Conservation (phyloP, 2,888 invertebrate species). For the Polia nebulosa region DNA sequence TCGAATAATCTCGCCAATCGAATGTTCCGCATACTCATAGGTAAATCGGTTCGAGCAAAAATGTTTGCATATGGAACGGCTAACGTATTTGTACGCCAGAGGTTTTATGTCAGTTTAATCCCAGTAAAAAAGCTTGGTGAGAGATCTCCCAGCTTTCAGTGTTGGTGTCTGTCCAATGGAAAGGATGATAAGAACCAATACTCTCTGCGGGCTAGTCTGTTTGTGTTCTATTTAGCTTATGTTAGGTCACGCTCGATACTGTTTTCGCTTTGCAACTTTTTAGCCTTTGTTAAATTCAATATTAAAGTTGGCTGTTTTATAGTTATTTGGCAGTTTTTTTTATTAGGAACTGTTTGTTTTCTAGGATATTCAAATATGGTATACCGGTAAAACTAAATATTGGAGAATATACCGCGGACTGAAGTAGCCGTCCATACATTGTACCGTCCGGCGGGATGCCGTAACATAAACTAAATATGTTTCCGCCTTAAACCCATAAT, state of each 20-base stretch:
- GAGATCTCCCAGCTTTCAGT: constrained; percentile 51
- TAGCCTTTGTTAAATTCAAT: constrained; percentile 14
- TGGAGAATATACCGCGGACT: constrained; percentile 47
- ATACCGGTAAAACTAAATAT: constrained; percentile 6
- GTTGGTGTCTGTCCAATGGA: constrained; percentile 60
- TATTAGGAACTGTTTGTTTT: neutral
- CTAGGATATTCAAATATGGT: neutral
- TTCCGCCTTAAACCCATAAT: constrained; percentile 67
- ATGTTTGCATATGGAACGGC: constrained; percentile 52
- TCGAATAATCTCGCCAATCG: constrained; percentile 56
- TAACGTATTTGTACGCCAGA: constrained; percentile 58
- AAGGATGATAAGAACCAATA: constrained; percentile 66
- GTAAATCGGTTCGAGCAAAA: constrained; percentile 56
- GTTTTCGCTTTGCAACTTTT: constrained; percentile 23
- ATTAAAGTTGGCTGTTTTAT: constrained; percentile 12
- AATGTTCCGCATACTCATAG: constrained; percentile 60
- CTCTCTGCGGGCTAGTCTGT: constrained; percentile 58
- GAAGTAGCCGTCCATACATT: constrained; percentile 42
- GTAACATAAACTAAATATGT: constrained; percentile 73
- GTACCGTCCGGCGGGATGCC: constrained; percentile 49
- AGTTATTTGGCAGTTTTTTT: neutral
- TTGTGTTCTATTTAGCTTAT: constrained; percentile 64
- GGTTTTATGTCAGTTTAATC: constrained; percentile 60
- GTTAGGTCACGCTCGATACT: constrained; percentile 55
- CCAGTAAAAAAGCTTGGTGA: constrained; percentile 62